Percentiles rank a stretch among this genome's conserved stretches.
These are phyloP conservation scores for Vidua macroura DNA, from an alignment of 2,113 vertebrate genomes.

Conservation along the genomic window DNA sequence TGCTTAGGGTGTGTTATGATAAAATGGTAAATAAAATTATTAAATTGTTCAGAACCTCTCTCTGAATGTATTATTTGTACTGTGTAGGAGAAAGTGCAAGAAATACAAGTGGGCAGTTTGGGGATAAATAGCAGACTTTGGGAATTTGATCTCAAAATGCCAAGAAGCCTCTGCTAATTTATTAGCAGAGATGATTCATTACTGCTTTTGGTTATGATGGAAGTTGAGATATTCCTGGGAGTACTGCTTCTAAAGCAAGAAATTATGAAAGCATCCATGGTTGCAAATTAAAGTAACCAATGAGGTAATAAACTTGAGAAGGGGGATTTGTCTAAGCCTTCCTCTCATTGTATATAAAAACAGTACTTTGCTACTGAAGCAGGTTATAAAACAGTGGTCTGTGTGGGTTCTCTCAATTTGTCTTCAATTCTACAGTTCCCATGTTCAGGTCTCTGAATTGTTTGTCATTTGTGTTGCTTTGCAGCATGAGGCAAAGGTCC, in stretches of 20 bases:
- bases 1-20: background rate
- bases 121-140: background rate
- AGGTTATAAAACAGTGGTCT: background rate
- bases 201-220: background rate
- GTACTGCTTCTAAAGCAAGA: background rate
- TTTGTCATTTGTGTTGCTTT: background rate
- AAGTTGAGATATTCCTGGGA: background rate
- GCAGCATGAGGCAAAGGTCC: background rate
- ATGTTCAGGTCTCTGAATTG: background rate
- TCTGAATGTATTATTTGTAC: conserved; percentile 1
- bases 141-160: background rate
- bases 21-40: background rate
- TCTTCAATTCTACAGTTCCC: background rate
- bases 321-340: background rate
- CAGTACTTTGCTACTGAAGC: background rate
- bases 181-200: background rate
- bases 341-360: background rate
- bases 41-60: background rate
- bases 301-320: background rate
- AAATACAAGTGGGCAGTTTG: background rate
- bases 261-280: background rate
- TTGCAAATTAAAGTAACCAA: background rate
- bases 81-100: background rate
- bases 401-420: background rate
- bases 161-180: background rate